phyloP scores from a whole-genome alignment of 2,113 vertebrate species.

The chimpanzee (Pan troglodytes) region NHGRI_mPanTro3-v2.1_pri NC_072401.2:147428001-147428500 shows the following conservation, averaged over 20 bases:
- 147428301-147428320: not conserved
- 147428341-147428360: not conserved
- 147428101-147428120: not conserved
- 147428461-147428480: not conserved
- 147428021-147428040: not conserved
- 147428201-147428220: not conserved
- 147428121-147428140: not conserved
- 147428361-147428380: not conserved
- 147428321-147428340: not conserved
- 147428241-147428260: not conserved
- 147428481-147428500: slow-evolving; percentile 24
- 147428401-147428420: not conserved
- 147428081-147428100: not conserved
- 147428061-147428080: not conserved
- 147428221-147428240: not conserved
- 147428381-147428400: not conserved
- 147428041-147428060: not conserved
- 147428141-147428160: not conserved
- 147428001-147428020: not conserved
- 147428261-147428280: not conserved
- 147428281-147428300: not conserved
- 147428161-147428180: not conserved
- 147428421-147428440: not conserved
- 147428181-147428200: not conserved
- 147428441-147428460: not conserved